Conservation (phyloP, 92 coral and sea anemone species). For the Epizoanthus fatuus region DNA sequence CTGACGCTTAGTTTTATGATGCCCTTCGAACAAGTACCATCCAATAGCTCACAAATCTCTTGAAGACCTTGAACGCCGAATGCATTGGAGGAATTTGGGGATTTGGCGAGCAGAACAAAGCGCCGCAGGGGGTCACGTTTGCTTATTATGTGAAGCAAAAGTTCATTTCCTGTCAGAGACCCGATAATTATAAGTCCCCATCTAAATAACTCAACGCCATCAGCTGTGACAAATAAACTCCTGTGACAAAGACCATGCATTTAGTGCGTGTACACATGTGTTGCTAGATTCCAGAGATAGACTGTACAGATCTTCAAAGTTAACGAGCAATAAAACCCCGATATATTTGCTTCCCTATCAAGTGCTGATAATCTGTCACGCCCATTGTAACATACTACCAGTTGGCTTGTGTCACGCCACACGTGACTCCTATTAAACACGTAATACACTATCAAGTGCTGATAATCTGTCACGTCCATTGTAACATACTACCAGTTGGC, state of each 20-base stretch:
- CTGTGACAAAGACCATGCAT: not conserved
- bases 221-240: not conserved
- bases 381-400: too few relatives aligned
- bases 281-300: too few relatives aligned
- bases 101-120: not conserved
- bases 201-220: conserved; percentile 3
- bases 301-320: too few relatives aligned
- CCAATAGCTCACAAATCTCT: not conserved
- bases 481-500: too few relatives aligned
- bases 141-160: conserved; percentile 30
- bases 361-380: too few relatives aligned
- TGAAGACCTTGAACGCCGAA: not conserved
- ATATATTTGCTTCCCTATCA: too few relatives aligned
- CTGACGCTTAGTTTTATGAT: not conserved
- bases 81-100: conserved; percentile 6
- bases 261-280: too few relatives aligned
- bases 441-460: too few relatives aligned
- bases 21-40: not conserved
- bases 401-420: too few relatives aligned
- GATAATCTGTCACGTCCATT: too few relatives aligned
- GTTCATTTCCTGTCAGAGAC: conserved; percentile 42
- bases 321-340: too few relatives aligned
- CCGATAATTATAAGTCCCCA: conserved; percentile 22
- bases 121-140: conserved; percentile 32
- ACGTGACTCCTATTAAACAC: too few relatives aligned